A percentile compares a stretch with the other conserved stretches of the same genome.
Evolutionary conservation across 2,888 invertebrate genomes (phyloP).

Genomic region (Sinhomidia bicolor): DNA sequence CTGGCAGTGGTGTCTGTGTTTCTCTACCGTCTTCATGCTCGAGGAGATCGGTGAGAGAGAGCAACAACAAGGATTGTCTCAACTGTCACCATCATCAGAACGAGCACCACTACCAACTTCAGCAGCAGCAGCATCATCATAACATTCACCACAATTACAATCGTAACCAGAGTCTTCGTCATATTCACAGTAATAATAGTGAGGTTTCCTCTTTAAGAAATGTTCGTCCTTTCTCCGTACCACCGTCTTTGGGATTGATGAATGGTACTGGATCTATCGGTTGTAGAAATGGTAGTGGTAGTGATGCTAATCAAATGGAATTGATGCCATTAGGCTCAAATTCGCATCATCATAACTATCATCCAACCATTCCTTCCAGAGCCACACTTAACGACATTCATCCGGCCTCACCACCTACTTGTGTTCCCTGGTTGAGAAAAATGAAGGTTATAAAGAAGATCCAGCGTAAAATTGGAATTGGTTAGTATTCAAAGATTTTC

Average conservation of each 20-base stretch:
- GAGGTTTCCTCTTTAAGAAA: slow-evolving; percentile 23
- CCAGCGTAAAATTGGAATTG: slow-evolving; percentile 92
- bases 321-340: slow-evolving; percentile 64
- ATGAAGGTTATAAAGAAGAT: slow-evolving; percentile 96
- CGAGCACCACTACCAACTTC: not conserved
- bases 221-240: slow-evolving; percentile 73
- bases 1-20: slow-evolving; percentile 52
- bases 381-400: slow-evolving; percentile 57
- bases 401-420: slow-evolving; percentile 76
- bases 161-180: slow-evolving; percentile 18
- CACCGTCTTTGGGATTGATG: slow-evolving; percentile 52
- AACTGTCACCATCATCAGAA: slow-evolving; percentile 53
- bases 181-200: slow-evolving; percentile 36
- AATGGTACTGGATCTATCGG: slow-evolving; percentile 27
- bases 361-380: slow-evolving; percentile 59
- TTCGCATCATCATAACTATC: not conserved
- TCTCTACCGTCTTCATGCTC: slow-evolving; percentile 51
- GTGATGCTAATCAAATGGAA: slow-evolving; percentile 64
- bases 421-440: slow-evolving; percentile 83
- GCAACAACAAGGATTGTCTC: slow-evolving; percentile 61
- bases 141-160: slow-evolving; percentile 14
- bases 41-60: slow-evolving; percentile 60
- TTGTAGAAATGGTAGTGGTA: not conserved
- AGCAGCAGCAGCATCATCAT: not conserved
- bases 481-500: slow-evolving; percentile 84